phyloP scores from a whole-genome alignment of 2,888 invertebrate species.

The Ischnura elegans region DNA sequence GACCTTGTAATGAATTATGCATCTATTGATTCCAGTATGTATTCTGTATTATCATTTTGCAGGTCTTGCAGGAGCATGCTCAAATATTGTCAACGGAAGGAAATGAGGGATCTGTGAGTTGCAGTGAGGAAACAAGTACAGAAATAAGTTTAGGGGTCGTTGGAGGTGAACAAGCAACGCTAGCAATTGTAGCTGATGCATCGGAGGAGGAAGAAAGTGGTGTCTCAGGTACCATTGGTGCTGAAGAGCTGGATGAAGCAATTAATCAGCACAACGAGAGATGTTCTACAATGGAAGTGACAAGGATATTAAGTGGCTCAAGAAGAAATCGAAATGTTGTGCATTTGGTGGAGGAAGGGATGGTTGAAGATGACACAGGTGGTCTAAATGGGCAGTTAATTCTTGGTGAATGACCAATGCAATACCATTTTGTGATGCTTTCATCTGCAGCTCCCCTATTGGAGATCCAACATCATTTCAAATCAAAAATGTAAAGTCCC shows the following conservation, averaged over 20 bases:
- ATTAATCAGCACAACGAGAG: constrained; percentile 39
- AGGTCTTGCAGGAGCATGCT: constrained; percentile 62
- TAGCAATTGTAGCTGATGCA: constrained; percentile 56
- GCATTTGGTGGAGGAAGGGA: constrained; percentile 27
- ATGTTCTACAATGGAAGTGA: constrained; percentile 38
- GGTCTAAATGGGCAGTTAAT: constrained; percentile 37
- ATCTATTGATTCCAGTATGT: not conserved
- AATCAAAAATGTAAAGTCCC: not conserved
- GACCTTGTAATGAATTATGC: not conserved
- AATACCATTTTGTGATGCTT: not conserved
- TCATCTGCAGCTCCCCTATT: not conserved
- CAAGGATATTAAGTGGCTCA: constrained; percentile 41
- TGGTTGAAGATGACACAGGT: constrained; percentile 20
- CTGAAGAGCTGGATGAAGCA: constrained; percentile 41
- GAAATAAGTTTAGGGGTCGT: constrained; percentile 56
- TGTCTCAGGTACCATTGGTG: constrained; percentile 49
- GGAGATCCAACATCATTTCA: not conserved
- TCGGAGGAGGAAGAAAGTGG: constrained; percentile 43
- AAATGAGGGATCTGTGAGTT: constrained; percentile 28
- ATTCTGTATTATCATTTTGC: not conserved
- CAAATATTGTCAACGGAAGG: constrained; percentile 50
- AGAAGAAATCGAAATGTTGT: constrained; percentile 61
- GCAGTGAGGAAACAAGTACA: constrained; percentile 42
- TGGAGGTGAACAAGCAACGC: constrained; percentile 53
- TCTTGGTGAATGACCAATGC: constrained; percentile 41